Conservation (phyloP, 1,140 invertebrate genomes). For the Paramacrobiotus metropolitanus region DNA sequence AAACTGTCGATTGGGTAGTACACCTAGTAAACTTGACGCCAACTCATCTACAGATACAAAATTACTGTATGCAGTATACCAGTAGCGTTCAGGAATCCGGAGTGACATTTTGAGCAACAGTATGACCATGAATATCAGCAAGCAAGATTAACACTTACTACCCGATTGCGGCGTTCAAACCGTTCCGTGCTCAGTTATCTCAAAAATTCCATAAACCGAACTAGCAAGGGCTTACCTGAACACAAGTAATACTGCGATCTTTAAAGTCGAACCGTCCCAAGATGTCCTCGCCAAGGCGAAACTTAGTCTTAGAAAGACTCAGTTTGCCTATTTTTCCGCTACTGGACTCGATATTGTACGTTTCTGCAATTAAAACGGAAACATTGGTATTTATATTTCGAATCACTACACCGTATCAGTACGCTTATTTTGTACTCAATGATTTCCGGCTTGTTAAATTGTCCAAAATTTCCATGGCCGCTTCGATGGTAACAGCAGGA, state of each 20-base stretch:
- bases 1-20: no score
- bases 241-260: constrained; percentile 66
- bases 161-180: neutral
- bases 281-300: constrained; percentile 86
- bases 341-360: constrained; percentile 78
- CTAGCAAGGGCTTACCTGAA: constrained; percentile 54
- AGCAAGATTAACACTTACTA: neutral
- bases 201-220: no score
- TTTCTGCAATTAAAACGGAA: neutral
- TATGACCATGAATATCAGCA: neutral
- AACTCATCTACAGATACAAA: no score
- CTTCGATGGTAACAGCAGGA: no score
- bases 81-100: no score
- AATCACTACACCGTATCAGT: no score
- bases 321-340: constrained; percentile 74
- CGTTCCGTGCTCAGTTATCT: no score
- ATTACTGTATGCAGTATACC: no score
- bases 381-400: no score
- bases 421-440: neutral
- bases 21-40: no score
- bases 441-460: neutral
- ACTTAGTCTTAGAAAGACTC: constrained; percentile 75
- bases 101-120: no score
- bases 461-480: neutral
- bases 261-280: constrained; percentile 84